phyloP scores from a whole-genome alignment of 2,888 invertebrate species.

The Tortricodes alternella region DNA sequence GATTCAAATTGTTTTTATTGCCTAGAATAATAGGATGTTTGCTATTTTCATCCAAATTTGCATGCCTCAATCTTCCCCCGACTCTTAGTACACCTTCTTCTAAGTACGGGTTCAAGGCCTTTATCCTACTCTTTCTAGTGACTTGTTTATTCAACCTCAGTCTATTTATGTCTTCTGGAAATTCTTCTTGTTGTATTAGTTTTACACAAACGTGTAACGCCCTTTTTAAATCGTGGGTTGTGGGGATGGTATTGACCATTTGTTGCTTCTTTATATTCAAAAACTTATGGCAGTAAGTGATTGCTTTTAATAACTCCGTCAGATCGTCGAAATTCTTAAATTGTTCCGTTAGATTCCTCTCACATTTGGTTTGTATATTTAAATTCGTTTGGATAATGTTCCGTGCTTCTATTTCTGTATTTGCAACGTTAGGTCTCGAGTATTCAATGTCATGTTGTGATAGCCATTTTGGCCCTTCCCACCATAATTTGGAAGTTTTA shows the following conservation, averaged over 20 bases:
- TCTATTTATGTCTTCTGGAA: slow-evolving; percentile 29
- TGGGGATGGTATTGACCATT: slow-evolving; percentile 14
- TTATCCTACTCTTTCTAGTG: slow-evolving; percentile 31
- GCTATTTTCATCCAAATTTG: slow-evolving; percentile 22
- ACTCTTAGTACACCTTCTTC: slow-evolving; percentile 37
- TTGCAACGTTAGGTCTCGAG: not conserved
- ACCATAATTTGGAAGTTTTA: not conserved
- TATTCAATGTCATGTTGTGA: not conserved
- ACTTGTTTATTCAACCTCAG: slow-evolving; percentile 2
- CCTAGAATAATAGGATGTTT: slow-evolving; percentile 39
- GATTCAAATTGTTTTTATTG: slow-evolving; percentile 32
- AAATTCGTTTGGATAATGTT: slow-evolving; percentile 15
- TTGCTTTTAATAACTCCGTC: slow-evolving; percentile 21
- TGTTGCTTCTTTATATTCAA: slow-evolving; percentile 29
- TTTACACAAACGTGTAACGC: slow-evolving; percentile 32
- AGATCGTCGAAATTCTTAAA: slow-evolving; percentile 29
- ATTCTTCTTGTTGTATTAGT: slow-evolving; percentile 32
- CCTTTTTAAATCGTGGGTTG: slow-evolving; percentile 32
- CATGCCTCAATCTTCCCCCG: slow-evolving; percentile 36
- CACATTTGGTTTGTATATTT: slow-evolving; percentile 5
- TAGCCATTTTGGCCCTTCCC: not conserved
- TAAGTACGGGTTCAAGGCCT: slow-evolving; percentile 36
- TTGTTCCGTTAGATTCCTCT: not conserved
- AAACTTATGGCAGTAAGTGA: slow-evolving; percentile 32
- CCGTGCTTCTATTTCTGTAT: slow-evolving; percentile 21